phyloP scores from a whole-genome alignment of 2,888 invertebrate genomes.

The Eutolmus rufibarbis region DNA sequence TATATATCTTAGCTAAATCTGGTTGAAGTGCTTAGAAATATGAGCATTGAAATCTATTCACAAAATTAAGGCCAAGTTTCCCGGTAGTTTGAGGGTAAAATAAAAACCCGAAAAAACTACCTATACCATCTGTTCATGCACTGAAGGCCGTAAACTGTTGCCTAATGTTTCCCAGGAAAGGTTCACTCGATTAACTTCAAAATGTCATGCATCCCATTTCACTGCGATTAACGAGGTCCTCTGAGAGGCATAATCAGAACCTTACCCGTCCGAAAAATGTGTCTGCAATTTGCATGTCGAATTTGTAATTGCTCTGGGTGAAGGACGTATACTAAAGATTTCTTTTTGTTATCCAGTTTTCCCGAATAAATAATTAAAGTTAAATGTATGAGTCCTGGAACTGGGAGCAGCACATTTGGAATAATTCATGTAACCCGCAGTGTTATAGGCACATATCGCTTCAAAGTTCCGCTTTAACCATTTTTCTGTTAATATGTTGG shows the following conservation, averaged over 20 bases:
- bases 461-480: neutral
- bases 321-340: neutral
- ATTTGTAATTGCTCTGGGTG: slow-evolving; percentile 2
- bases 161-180: neutral
- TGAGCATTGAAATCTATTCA: neutral
- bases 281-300: slow-evolving; percentile 18
- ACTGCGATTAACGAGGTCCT: neutral
- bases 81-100: neutral
- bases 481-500: neutral
- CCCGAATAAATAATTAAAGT: slow-evolving; percentile 9
- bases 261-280: neutral
- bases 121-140: neutral
- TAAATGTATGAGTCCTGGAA: slow-evolving; percentile 11
- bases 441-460: neutral
- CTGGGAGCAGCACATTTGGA: neutral
- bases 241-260: neutral
- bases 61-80: neutral
- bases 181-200: neutral
- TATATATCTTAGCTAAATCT: neutral
- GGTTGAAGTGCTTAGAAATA: neutral
- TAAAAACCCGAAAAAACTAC: neutral
- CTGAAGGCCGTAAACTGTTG: neutral
- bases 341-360: neutral
- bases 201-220: neutral
- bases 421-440: slow-evolving; percentile 1